A percentile compares a stretch with the other conserved stretches of the same genome.
Evolutionary conservation across 2,888 invertebrate genomes (phyloP).

Genomic region (Polydrusus pterygomalis): DNA sequence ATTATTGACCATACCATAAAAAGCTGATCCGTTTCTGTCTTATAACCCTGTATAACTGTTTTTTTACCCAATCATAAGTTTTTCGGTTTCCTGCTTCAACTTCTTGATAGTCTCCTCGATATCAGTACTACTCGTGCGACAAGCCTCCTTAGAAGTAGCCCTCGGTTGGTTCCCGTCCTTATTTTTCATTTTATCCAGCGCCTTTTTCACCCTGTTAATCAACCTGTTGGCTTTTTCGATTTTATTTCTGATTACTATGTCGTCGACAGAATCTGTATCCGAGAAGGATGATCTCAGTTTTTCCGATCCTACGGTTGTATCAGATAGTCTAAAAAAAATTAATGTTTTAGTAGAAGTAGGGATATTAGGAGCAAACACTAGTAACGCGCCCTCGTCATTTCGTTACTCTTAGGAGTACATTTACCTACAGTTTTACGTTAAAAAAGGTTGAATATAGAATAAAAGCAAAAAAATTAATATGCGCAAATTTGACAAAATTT

Average conservation of each 20-base stretch:
- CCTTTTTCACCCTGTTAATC: slow-evolving; percentile 61
- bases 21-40: too few species aligned
- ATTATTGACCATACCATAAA: too few species aligned
- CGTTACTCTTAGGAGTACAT: too few species aligned
- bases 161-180: slow-evolving; percentile 39
- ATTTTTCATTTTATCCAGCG: slow-evolving; percentile 60
- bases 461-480: too few species aligned
- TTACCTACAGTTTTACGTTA: too few species aligned
- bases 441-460: too few species aligned
- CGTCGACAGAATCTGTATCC: slow-evolving; percentile 29
- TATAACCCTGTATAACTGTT: too few species aligned
- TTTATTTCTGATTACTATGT: slow-evolving; percentile 58
- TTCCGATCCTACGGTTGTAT: background rate
- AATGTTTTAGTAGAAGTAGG: background rate
- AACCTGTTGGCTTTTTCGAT: slow-evolving; percentile 63
- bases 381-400: slow-evolving; percentile 39
- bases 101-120: slow-evolving; percentile 44
- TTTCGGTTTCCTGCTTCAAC: slow-evolving; percentile 28
- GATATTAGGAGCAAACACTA: background rate
- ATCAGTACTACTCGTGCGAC: slow-evolving; percentile 38
- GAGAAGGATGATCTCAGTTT: slow-evolving; percentile 2
- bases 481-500: too few species aligned
- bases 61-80: slow-evolving; percentile 36
- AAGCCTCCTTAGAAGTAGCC: background rate
- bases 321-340: slow-evolving; percentile 27